These are phyloP conservation scores for Cyphomyrus discorhynchus DNA, from an alignment of 2,113 vertebrate species.

Conservation along the genomic window DNA sequence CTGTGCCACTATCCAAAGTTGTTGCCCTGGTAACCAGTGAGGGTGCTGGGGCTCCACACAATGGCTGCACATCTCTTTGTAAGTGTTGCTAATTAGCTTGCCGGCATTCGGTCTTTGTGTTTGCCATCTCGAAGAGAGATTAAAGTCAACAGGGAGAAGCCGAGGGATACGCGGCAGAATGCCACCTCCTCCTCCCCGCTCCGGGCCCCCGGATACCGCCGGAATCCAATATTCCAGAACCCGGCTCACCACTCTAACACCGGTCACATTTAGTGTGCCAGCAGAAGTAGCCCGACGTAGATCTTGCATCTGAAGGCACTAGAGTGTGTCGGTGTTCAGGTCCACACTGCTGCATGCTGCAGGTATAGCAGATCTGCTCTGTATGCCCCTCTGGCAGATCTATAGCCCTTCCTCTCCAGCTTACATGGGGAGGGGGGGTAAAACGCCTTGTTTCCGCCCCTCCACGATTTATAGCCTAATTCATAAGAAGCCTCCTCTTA, in stretches of 20 bases:
- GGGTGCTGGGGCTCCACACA: constrained; percentile 52
- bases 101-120: constrained; percentile 58
- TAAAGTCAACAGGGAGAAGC: constrained; percentile 64
- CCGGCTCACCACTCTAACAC: background rate
- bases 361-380: background rate
- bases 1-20: constrained; percentile 50
- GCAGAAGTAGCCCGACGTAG: background rate
- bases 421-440: background rate
- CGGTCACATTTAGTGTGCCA: background rate
- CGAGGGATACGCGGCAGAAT: constrained; percentile 12
- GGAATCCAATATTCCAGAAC: background rate
- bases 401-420: background rate
- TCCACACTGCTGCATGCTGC: background rate
- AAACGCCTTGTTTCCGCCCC: background rate
- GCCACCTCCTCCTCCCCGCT: background rate
- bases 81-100: constrained; percentile 74
- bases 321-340: background rate
- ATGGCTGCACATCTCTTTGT: constrained; percentile 57
- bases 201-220: background rate
- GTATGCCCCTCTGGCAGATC: background rate
- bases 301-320: background rate
- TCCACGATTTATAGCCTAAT: background rate
- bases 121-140: constrained; percentile 65
- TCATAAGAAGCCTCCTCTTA: background rate
- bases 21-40: constrained; percentile 68